Evolutionary conservation across 2,113 vertebrate genomes (phyloP).

Genomic region (Nyctereutes procyonoides): DNA sequence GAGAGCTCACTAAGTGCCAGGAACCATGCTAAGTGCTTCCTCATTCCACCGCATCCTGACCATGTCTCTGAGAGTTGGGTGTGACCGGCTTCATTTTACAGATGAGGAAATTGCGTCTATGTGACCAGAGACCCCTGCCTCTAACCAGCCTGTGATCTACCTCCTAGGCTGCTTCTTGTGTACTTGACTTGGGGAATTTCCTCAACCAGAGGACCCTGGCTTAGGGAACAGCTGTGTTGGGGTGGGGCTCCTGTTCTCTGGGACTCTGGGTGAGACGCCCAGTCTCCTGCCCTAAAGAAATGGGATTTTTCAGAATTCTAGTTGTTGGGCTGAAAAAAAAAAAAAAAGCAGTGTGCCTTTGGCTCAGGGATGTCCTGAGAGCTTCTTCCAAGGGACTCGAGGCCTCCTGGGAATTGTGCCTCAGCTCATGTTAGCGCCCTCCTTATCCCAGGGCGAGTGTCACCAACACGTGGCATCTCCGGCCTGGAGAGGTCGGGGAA

Average conservation of each 20-base stretch:
- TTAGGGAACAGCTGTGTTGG: slow-evolving; percentile 36
- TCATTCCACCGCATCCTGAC: rapidly evolving
- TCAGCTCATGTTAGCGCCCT: not conserved
- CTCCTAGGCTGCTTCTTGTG: not conserved
- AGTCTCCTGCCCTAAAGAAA: slow-evolving; percentile 40
- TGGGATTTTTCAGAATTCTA: slow-evolving; percentile 20
- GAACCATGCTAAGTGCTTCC: not conserved
- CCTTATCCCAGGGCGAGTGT: not conserved
- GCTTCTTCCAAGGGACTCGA: slow-evolving; percentile 31
- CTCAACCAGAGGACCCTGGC: not conserved
- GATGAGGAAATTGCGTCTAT: not conserved
- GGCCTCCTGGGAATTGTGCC: slow-evolving; percentile 35
- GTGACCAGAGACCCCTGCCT: not conserved
- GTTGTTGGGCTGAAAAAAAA: slow-evolving; percentile 24
- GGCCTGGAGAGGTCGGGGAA: not conserved
- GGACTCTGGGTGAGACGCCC: not conserved
- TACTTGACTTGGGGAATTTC: not conserved
- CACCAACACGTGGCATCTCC: not conserved
- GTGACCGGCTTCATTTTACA: not conserved
- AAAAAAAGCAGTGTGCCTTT: not conserved
- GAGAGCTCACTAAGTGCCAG: not conserved
- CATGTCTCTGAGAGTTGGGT: not conserved
- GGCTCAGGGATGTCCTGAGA: slow-evolving; percentile 21
- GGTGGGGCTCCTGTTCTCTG: not conserved
- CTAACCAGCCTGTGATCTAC: not conserved